A percentile compares a stretch with the other conserved stretches of the same genome.
Evolutionary conservation across 1,140 invertebrate species (phyloP).

Genomic region (Penaeus japonicus): DNA sequence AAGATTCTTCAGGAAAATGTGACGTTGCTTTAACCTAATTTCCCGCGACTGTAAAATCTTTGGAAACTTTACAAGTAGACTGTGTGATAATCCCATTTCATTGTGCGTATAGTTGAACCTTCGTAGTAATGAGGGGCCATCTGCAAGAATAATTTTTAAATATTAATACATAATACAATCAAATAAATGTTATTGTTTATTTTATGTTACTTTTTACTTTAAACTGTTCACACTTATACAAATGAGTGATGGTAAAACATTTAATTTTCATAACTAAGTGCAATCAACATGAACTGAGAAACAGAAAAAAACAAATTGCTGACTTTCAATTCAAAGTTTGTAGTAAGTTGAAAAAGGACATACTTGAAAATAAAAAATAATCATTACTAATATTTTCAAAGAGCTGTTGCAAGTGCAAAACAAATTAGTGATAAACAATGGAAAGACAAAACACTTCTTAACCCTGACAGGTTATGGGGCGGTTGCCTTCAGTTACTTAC

Average conservation of each 20-base stretch:
- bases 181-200: neutral
- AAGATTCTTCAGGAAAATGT: conserved; percentile 16
- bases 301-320: no score
- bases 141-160: neutral
- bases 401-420: no score
- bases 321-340: no score
- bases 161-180: neutral
- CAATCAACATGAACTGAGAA: no score
- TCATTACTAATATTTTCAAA: no score
- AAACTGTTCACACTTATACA: neutral
- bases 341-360: no score
- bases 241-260: no score
- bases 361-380: no score
- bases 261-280: no score
- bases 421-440: no score
- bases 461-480: no score
- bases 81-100: conserved; percentile 32
- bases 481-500: neutral
- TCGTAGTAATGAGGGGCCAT: conserved; percentile 23
- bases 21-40: conserved; percentile 35
- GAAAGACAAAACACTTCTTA: no score
- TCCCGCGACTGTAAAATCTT: conserved; percentile 25
- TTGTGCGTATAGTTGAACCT: conserved; percentile 31
- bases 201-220: neutral
- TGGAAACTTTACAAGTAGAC: conserved; percentile 24